Base-by-base conservation (phyloP, 1,140 invertebrate genomes). In the Neoseiulus cucumeris region DNA sequence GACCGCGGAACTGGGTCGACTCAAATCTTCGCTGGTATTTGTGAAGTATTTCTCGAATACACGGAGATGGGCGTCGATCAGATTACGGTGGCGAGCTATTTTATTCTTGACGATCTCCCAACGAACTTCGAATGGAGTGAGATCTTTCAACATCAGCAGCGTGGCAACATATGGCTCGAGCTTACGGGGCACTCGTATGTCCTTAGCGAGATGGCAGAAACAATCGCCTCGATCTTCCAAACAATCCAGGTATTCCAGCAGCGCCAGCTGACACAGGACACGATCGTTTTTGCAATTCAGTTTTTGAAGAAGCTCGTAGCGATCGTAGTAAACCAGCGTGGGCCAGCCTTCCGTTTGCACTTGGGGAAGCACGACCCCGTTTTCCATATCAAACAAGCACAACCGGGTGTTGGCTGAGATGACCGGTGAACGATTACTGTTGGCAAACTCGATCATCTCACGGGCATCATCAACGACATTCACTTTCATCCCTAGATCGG, bases 91-190 rank as follows among this genome's bases (percentile, higher is more conserved):
- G 9, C 51, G 51, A 2, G 51, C 33, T 17, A 59, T 59, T 33
- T 59, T 59, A 20, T 59, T 59, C 22, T 59, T 59, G 51, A 59
- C 51, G 51, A 59, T 59, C 33, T 59, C 51, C 51, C 51, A 59
- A 59, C 51, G 51, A 25, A 59, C 51, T 25, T 59, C 51, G 51
- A 59, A 59, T 20, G 51, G 51, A 14, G 51, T 59, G 12, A 59
- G 51, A 59, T 59, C 51, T 9, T 59, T 59, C 51, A 59, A 20
- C 51, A 59, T 59, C 4, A 59, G 51, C 17, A 59, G 22, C 22
- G 51, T 59, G 22, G 51, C 51, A 20, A 59, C 51, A 33, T 59
- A 59, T 9, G 51, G 51, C 51, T 59, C 51, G 14, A 59, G 22
- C 33, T 59, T 59, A 9, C 51, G 51, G 14, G 51, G 51, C 9